Conservation (phyloP, 2,797 vertebrate genomes). For the Uromys caudimaculatus region DNA sequence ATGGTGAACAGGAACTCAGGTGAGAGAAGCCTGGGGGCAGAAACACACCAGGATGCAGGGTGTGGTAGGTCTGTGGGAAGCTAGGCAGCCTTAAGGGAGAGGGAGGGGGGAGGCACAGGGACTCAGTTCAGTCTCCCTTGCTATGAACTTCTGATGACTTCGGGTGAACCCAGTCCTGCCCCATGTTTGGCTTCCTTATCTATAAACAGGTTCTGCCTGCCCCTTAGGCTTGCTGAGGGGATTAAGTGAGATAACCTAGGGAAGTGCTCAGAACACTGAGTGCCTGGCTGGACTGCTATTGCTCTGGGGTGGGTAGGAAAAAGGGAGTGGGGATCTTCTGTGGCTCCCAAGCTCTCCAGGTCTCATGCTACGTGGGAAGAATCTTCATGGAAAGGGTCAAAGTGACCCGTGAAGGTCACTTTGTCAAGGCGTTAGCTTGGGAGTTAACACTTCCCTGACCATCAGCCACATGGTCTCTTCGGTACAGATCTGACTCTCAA, state of each 20-base stretch:
- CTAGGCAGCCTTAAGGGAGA: not conserved
- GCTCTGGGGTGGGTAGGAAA: not conserved
- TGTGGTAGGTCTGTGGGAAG: not conserved
- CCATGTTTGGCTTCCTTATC: constrained; percentile 26
- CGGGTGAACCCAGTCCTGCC: not conserved
- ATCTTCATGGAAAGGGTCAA: not conserved
- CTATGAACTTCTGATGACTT: not conserved
- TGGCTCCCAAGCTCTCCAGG: not conserved
- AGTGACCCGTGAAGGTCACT: not conserved
- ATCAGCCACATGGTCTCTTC: not conserved
- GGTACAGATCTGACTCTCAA: not conserved
- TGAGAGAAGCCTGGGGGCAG: not conserved
- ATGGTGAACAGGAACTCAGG: no score
- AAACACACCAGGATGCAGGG: not conserved
- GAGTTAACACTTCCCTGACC: not conserved
- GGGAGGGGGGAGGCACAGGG: not conserved
- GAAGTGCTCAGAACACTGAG: not conserved
- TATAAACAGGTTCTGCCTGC: not conserved
- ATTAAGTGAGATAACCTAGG: not conserved
- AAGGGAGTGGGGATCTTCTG: not conserved
- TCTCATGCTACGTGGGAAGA: not conserved
- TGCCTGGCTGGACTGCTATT: not conserved
- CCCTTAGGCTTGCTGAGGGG: not conserved
- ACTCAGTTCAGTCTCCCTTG: not conserved
- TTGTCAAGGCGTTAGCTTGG: not conserved